Conservation (phyloP, 1,140 invertebrate genomes). For the Leptinotarsa undecemlineata region DNA sequence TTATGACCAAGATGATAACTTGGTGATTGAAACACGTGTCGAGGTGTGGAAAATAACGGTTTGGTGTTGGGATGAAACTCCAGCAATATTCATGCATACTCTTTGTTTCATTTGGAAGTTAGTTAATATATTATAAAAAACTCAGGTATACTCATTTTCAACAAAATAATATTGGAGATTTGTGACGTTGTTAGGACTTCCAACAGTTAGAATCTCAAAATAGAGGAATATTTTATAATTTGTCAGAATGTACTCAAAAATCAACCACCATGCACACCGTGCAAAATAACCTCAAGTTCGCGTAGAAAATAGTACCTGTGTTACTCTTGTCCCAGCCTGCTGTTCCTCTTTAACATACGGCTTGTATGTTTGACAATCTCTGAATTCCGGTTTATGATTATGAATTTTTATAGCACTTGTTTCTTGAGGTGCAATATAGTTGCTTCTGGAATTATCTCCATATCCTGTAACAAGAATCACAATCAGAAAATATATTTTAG, state of each 20-base stretch:
- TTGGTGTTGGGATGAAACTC: too few species aligned
- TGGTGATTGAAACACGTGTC: too few species aligned
- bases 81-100: too few species aligned
- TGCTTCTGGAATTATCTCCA: background rate
- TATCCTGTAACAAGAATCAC: conserved; percentile 11
- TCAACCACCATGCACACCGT: background rate
- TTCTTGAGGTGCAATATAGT: background rate
- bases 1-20: too few species aligned
- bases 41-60: too few species aligned
- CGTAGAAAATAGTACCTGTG: conserved; percentile 58
- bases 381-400: conserved; percentile 69
- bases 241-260: background rate
- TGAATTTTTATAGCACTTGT: background rate
- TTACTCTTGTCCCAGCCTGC: conserved; percentile 64
- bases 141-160: background rate
- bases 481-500: background rate
- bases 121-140: too few species aligned
- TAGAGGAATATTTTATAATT: background rate
- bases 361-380: conserved; percentile 70
- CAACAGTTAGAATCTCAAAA: background rate
- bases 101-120: too few species aligned
- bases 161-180: background rate
- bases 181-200: background rate
- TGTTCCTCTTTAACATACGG: conserved; percentile 72
- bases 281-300: background rate